These are phyloP conservation scores for Oedothorax gibbosus DNA, from an alignment of 1,140 invertebrate species.

Conservation along the genomic window DNA sequence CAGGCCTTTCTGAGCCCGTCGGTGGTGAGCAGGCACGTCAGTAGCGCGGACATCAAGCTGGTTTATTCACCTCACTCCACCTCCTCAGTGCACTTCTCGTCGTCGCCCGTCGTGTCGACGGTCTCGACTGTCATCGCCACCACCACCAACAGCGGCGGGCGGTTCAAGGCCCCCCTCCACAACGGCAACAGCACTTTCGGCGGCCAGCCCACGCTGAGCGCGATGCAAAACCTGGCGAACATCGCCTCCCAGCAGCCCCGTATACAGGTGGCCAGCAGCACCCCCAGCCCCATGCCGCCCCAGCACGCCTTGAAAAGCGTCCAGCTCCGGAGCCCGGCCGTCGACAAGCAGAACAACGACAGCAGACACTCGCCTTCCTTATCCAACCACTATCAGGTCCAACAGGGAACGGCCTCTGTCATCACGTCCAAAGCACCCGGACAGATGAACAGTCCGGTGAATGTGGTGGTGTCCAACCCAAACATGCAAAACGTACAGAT, in stretches of 20 bases:
- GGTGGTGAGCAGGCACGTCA: conserved; percentile 39
- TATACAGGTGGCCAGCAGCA: conserved; percentile 37
- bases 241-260: conserved; percentile 56
- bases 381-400: conserved; percentile 53
- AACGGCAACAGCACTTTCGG: conserved; percentile 15
- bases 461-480: conserved; percentile 52
- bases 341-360: conserved; percentile 44
- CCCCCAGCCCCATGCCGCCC: conserved; percentile 10
- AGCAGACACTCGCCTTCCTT: conserved; percentile 30
- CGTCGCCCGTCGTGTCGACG: conserved; percentile 25
- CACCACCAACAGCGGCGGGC: conserved; percentile 22
- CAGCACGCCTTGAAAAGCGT: conserved; percentile 44
- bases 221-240: conserved; percentile 51
- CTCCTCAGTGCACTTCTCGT: conserved; percentile 17
- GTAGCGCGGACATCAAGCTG: conserved; percentile 49
- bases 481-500: conserved; percentile 45
- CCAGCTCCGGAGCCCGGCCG: not conserved
- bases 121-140: conserved; percentile 38
- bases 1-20: conserved; percentile 37
- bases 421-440: conserved; percentile 41
- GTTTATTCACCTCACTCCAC: conserved; percentile 49
- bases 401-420: conserved; percentile 43
- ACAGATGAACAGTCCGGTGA: conserved; percentile 36
- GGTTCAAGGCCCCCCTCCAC: conserved; percentile 4
- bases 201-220: conserved; percentile 30